These are phyloP conservation scores for Heliconius erato DNA, from an alignment of 2,888 invertebrate genomes.

Conservation along the genomic window DNA sequence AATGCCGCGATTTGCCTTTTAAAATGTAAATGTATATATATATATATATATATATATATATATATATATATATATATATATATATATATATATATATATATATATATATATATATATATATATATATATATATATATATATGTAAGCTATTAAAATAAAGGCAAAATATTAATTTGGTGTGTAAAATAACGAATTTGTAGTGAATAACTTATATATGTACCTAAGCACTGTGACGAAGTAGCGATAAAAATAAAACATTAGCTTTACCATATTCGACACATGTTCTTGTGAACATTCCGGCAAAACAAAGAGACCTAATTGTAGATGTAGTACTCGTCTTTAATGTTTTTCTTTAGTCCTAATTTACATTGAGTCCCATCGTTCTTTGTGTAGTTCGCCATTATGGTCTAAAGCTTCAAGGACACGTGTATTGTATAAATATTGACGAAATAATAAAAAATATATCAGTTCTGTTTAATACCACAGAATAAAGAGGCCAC, in stretches of 20 bases:
- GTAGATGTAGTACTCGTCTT: slow-evolving; percentile 74
- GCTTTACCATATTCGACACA: slow-evolving; percentile 58
- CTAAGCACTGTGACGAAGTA: slow-evolving; percentile 21
- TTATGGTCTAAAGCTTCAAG: slow-evolving; percentile 79
- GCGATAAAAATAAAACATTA: slow-evolving; percentile 46
- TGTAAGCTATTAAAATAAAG: too few species aligned
- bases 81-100: too few species aligned
- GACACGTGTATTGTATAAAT: slow-evolving; percentile 76
- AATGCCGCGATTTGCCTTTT: too few species aligned
- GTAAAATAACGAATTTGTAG: too few species aligned
- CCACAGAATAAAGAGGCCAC: slow-evolving; percentile 49
- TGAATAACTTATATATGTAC: too few species aligned
- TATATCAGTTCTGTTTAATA: slow-evolving; percentile 59
- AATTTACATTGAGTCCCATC: slow-evolving; percentile 80
- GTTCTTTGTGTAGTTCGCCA: slow-evolving; percentile 72
- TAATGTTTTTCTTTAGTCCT: slow-evolving; percentile 72
- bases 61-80: too few species aligned
- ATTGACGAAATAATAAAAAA: slow-evolving; percentile 63
- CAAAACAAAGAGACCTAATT: slow-evolving; percentile 79
- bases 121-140: too few species aligned
- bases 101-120: too few species aligned
- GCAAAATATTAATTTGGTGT: too few species aligned
- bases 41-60: too few species aligned
- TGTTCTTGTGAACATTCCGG: slow-evolving; percentile 60
- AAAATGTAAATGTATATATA: too few species aligned